phyloP scores from a whole-genome alignment of 2,797 vertebrate genomes.

The Anabacerthia variegaticeps region DNA sequence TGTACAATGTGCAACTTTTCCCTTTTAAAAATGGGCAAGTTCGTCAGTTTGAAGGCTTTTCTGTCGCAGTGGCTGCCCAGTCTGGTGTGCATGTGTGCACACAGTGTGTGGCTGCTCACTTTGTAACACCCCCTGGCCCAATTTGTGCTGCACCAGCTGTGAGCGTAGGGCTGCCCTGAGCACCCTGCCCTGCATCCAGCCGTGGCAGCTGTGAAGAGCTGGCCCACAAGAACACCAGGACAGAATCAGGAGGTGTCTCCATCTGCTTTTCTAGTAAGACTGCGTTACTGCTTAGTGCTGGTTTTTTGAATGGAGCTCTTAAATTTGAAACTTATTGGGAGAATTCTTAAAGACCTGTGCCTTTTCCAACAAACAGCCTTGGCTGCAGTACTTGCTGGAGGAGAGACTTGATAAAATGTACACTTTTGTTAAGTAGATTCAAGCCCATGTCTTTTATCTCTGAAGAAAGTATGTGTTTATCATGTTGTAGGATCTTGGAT shows the following conservation, averaged over 20 bases:
- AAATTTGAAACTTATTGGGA: background rate
- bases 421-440: background rate
- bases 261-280: background rate
- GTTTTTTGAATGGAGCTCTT: background rate
- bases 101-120: rapidly evolving
- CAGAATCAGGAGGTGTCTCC: background rate
- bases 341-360: background rate
- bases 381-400: background rate
- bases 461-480: background rate
- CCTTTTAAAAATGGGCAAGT: background rate
- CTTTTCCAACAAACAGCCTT: background rate
- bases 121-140: background rate
- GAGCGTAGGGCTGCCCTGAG: rapidly evolving
- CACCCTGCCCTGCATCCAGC: background rate
- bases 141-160: rapidly evolving
- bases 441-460: background rate
- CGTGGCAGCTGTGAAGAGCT: background rate
- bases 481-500: background rate
- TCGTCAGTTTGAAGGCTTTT: background rate
- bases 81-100: too few species aligned
- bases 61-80: rapidly evolving
- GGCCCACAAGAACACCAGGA: background rate
- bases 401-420: background rate
- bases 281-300: background rate
- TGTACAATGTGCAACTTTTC: background rate